Evolutionary conservation across 2,888 invertebrate species (phyloP), one percentile per base, ranked within the genome.

Genomic region (Homarus gammarus): DNA sequence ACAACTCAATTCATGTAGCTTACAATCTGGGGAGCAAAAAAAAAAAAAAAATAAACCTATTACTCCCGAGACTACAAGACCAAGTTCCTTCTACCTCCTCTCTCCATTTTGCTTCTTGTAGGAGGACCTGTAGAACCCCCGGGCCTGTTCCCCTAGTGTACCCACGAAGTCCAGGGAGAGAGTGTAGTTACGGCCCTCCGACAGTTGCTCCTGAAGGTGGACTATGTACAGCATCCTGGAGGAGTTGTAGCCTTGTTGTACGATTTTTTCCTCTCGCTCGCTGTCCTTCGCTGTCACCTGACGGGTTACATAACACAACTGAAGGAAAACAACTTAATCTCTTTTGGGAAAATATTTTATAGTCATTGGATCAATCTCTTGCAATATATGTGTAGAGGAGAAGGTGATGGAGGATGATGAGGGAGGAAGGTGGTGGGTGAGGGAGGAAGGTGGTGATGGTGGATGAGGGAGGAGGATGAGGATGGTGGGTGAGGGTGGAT

Each of bases 111-210:
- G 73, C 81, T 95, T 93, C 92, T 95, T 95, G 93, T 97, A 97
- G 0, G 96, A 96, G 94, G 97, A 97, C 92, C 97, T 95, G 93
- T 97, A 97, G 94, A 97, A 97, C 72, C 97, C 97, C 93, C 96
- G 96, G 49, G 97, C 94, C 92, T 96, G 95, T 93, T 97, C 96
- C 93, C 96, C 96, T 77, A 98, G 94, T 89, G 95, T 94, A 0
- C 97, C 97, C 5, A 95, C 94, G 93, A 96, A 98, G 49, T 70
- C 51, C n/a, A 97, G 95, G 92, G 95, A 95, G 92, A 98, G 93
- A 81, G 95, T 94, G 93, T 97, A 97, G 92, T 95, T 95, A 75
- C 94, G 94, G 22, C 96, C 96, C 22, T 94, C 94, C 92, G 94
- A 94, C 90, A 97, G 93, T 38, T 94, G 94, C 81, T 95, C 95